Base-by-base conservation (phyloP, 2,797 vertebrate species). In the Darevskia mixta region DNA sequence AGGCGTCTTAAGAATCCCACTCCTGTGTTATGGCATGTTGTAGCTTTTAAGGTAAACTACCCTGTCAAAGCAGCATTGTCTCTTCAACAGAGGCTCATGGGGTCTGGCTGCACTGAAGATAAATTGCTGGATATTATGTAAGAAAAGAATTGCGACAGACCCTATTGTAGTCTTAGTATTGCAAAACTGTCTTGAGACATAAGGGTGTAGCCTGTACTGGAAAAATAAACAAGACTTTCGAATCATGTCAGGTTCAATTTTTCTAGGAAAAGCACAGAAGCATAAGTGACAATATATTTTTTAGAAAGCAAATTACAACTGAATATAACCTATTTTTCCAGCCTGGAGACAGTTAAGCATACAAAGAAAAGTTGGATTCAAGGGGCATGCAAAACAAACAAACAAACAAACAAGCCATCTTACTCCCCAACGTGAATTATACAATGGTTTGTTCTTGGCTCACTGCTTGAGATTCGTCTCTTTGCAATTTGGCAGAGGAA, bases 91-190 rank as follows among this genome's bases (percentile, higher is more conserved):
- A 61, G 27, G 18, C 4, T 91, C 86, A 83, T 83, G 92, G 76
- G 25, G 25, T 35, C 66, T 71, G 66, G 27, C 8, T 72, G 2
- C 29, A 43, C 15, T 41, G 32, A 61, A 86, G 67, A 75, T 41
- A 41, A 88, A 87, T 15, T 45, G 17, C 0, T 17, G 25, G 29
- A 35, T 87, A 73, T 78, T 85, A 10, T 0, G 45, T 71, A 86
- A 29, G 77, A 75, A 90, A 58, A 76, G 67, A 89, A 78, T 83
- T 0, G 27, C 75, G 84, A 88, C 55, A 79, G 0, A 0, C 81
- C 72, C 85, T 85, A 38, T 86, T 87, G 91, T 90, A 86, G 90
- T 71, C 83, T 92, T 71, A 61, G 45, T 73, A 79, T 91, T 92
- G 49, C 84, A 91, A 91, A 91, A 94, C 83, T 79, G 27, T 55